Evolutionary conservation across 23 tunicate species (phyloP).

Genomic region (Aplidium turbinatum): DNA sequence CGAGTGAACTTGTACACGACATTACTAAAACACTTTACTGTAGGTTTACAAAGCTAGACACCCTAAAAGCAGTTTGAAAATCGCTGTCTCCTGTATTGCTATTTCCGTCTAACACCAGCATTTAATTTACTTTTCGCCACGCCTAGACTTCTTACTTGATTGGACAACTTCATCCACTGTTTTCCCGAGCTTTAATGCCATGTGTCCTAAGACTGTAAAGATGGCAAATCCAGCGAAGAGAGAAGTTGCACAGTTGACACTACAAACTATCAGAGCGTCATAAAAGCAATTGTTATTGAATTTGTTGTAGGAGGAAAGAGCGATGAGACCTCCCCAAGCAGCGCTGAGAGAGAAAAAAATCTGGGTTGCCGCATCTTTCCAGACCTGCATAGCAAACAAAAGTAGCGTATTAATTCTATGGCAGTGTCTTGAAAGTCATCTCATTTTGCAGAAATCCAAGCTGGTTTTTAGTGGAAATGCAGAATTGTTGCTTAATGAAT

Average conservation of each 20-base stretch:
- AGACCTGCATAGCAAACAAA: slow-evolving; percentile 34
- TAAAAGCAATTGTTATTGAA: slow-evolving; percentile 88
- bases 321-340: slow-evolving; percentile 95
- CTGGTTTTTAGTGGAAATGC: no score
- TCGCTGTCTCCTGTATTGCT: not conserved
- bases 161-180: slow-evolving; percentile 79
- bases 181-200: slow-evolving; percentile 74
- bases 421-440: not conserved
- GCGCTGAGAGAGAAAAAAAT: slow-evolving; percentile 95
- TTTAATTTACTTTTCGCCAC: no score
- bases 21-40: no score
- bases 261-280: slow-evolving; percentile 69
- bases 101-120: not conserved
- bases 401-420: not conserved
- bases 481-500: no score
- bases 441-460: not conserved
- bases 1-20: no score
- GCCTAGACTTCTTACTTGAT: slow-evolving; percentile 45
- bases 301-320: slow-evolving; percentile 88
- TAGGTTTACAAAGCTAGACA: no score
- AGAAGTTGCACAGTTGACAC: slow-evolving; percentile 85
- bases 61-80: no score
- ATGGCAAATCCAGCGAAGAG: slow-evolving; percentile 97
- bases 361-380: slow-evolving; percentile 98
- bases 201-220: slow-evolving; percentile 88